Evolutionary conservation across 2,888 invertebrate species (phyloP).

Genomic region (Hemithea aestivaria): DNA sequence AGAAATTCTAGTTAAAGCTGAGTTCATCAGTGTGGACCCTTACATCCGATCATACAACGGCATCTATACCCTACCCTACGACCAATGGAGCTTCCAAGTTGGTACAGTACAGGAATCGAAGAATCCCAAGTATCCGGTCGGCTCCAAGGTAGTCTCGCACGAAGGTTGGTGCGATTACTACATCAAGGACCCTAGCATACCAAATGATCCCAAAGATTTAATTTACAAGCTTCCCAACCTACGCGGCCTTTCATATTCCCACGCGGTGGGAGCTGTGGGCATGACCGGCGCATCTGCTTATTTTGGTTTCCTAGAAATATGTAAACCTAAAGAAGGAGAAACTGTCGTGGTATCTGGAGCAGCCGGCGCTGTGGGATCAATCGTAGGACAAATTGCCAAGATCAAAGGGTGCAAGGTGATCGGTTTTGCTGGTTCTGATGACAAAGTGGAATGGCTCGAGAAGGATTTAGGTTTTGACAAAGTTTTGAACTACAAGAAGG

Average conservation of each 20-base stretch:
- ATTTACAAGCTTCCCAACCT: neutral
- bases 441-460: constrained; percentile 81
- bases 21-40: constrained; percentile 26
- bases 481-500: constrained; percentile 83
- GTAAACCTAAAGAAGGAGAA: constrained; percentile 82
- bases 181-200: constrained; percentile 9
- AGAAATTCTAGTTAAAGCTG: constrained; percentile 36
- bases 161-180: constrained; percentile 82
- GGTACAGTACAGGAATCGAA: constrained; percentile 53
- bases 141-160: constrained; percentile 75
- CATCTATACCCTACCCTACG: too few species aligned
- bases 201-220: too few species aligned
- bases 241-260: neutral
- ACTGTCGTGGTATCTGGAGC: constrained; percentile 84
- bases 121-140: constrained; percentile 74
- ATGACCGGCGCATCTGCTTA: constrained; percentile 67
- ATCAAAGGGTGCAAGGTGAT: constrained; percentile 76
- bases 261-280: neutral
- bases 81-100: constrained; percentile 21
- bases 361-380: constrained; percentile 86
- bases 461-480: constrained; percentile 81
- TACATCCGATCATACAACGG: too few species aligned
- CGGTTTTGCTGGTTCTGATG: constrained; percentile 82
- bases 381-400: constrained; percentile 87
- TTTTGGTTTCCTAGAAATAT: constrained; percentile 82